phyloP scores from a whole-genome alignment of 2,113 vertebrate species.

The Orientallactaga bullata region DNA sequence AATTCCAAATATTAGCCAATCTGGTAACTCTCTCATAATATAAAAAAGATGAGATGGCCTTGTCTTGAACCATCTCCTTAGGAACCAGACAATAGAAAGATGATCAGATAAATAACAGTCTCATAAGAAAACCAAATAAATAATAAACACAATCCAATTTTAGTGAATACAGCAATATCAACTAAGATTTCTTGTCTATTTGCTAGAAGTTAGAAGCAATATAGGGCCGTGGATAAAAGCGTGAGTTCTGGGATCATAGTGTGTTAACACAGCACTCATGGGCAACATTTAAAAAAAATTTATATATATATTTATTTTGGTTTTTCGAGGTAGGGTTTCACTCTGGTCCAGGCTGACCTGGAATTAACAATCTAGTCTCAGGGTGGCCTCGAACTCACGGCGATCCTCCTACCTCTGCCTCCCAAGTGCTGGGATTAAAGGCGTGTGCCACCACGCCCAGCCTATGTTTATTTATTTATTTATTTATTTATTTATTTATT shows the following conservation, averaged over 20 bases:
- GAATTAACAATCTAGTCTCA: too few relatives aligned
- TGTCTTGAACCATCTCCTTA: background rate
- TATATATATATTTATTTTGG: background rate
- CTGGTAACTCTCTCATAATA: too few relatives aligned
- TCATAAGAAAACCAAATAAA: background rate
- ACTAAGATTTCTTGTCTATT: background rate
- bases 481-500: background rate
- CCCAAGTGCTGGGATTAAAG: too few relatives aligned
- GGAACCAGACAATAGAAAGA: background rate
- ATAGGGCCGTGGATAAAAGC: background rate
- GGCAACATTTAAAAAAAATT: constrained; percentile 19
- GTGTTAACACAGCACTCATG: background rate
- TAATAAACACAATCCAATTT: background rate
- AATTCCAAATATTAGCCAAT: too few relatives aligned
- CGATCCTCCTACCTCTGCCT: too few relatives aligned
- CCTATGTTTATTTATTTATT: too few relatives aligned
- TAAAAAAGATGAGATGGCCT: too few relatives aligned
- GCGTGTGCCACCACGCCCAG: too few relatives aligned
- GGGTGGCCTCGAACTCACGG: too few relatives aligned
- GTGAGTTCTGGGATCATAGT: background rate
- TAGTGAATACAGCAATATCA: background rate
- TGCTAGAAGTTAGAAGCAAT: background rate
- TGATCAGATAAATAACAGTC: background rate
- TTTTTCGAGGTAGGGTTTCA: too few relatives aligned
- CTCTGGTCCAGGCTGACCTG: too few relatives aligned